Evolutionary conservation across 2,113 vertebrate genomes (phyloP).

Genomic region (Sclerurus mexicanus): DNA sequence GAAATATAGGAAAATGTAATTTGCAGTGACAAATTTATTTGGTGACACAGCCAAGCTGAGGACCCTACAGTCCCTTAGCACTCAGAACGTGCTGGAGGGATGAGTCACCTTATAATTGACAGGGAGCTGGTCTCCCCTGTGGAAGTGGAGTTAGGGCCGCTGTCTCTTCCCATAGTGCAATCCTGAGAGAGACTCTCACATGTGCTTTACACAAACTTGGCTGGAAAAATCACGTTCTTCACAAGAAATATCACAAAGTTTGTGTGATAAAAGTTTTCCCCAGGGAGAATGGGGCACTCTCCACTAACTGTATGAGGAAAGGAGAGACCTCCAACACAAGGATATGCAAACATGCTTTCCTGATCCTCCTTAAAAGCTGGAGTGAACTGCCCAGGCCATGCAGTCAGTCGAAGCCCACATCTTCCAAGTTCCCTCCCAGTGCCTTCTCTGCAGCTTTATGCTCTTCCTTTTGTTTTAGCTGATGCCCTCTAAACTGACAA

Average conservation of each 20-base stretch:
- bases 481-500: background rate
- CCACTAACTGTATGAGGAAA: background rate
- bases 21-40: background rate
- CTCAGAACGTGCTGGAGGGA: accelerated
- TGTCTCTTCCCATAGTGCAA: background rate
- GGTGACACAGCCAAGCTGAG: background rate
- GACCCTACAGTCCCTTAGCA: background rate
- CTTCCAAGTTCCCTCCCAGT: background rate
- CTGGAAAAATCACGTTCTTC: background rate
- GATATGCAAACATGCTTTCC: background rate
- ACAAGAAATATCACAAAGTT: background rate
- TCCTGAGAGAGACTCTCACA: too few species aligned
- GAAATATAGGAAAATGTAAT: background rate
- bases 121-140: background rate
- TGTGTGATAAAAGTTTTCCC: background rate
- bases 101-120: accelerated
- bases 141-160: background rate
- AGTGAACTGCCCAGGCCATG: accelerated
- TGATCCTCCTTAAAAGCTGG: background rate
- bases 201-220: accelerated
- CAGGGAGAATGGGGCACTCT: background rate
- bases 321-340: background rate
- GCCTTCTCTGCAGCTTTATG: background rate
- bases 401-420: background rate
- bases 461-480: conserved; percentile 2